Conservation (phyloP, 2,888 invertebrate genomes). For the Euzophera pinguis region DNA sequence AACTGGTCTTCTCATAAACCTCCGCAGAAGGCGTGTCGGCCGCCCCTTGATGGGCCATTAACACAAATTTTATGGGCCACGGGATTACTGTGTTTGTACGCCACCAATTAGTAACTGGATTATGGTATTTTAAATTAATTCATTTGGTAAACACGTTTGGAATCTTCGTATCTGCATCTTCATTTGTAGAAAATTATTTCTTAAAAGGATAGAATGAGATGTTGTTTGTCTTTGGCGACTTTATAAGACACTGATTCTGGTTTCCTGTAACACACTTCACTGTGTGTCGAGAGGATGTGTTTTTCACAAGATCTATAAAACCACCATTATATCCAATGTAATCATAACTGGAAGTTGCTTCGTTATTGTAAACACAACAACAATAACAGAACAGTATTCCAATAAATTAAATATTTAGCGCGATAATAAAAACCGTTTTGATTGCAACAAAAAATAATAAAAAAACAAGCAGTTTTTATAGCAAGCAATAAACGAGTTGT, state of each 20-base stretch:
- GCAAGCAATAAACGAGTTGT: constrained; percentile 19
- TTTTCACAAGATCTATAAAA: too few relatives aligned
- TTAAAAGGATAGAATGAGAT: too few relatives aligned
- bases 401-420: constrained; percentile 6
- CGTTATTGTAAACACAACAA: neutral
- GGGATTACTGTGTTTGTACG: neutral
- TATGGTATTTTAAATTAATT: too few relatives aligned
- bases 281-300: too few relatives aligned
- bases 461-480: constrained; percentile 15
- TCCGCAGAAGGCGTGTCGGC: neutral
- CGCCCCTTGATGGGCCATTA: neutral
- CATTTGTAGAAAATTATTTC: too few relatives aligned
- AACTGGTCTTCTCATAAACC: neutral
- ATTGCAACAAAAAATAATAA: constrained; percentile 6
- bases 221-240: too few relatives aligned
- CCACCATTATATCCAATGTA: too few relatives aligned
- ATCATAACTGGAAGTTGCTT: too few relatives aligned
- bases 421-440: neutral
- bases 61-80: constrained; percentile 1
- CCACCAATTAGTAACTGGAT: neutral
- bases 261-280: too few relatives aligned
- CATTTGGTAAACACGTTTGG: too few relatives aligned
- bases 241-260: too few relatives aligned
- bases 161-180: too few relatives aligned
- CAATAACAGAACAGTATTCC: neutral